Evolutionary conservation across 2,113 vertebrate species (phyloP).

Genomic region (Callospermophilus lateralis): DNA sequence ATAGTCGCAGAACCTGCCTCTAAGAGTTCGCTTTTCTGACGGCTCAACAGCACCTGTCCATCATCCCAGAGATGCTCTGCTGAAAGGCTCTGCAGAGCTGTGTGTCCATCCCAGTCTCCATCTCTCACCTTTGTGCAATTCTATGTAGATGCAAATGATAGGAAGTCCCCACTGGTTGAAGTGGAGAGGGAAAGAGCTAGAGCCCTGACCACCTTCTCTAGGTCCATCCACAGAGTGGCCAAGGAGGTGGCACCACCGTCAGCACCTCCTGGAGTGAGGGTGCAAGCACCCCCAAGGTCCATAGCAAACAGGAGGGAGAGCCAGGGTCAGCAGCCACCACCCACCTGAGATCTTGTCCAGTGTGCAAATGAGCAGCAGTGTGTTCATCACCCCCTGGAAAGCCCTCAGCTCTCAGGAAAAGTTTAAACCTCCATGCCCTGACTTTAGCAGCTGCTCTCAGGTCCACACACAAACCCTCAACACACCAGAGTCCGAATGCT

Average conservation of each 20-base stretch:
- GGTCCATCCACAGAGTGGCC: background rate
- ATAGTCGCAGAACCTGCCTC: background rate
- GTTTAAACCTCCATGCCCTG: background rate
- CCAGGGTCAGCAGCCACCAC: no score
- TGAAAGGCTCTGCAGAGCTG: background rate
- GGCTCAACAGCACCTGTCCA: background rate
- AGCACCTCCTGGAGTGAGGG: background rate
- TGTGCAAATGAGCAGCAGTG: background rate
- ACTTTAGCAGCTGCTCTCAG: background rate
- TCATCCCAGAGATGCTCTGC: background rate
- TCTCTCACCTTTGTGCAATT: background rate
- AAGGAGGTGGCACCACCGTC: background rate
- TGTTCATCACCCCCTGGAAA: background rate
- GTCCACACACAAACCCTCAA: background rate
- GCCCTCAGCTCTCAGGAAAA: background rate
- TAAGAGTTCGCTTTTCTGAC: background rate
- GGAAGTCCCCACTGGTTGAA: background rate
- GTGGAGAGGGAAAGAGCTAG: background rate
- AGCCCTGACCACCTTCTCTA: background rate
- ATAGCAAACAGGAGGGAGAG: background rate
- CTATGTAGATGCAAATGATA: background rate
- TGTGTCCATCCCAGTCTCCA: background rate
- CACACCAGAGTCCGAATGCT: fast-evolving
- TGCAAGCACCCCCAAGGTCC: background rate
- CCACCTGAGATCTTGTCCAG: background rate